These are phyloP conservation scores for Psittacara wagleri DNA, from an alignment of 2,113 vertebrate species.

Conservation along the genomic window DNA sequence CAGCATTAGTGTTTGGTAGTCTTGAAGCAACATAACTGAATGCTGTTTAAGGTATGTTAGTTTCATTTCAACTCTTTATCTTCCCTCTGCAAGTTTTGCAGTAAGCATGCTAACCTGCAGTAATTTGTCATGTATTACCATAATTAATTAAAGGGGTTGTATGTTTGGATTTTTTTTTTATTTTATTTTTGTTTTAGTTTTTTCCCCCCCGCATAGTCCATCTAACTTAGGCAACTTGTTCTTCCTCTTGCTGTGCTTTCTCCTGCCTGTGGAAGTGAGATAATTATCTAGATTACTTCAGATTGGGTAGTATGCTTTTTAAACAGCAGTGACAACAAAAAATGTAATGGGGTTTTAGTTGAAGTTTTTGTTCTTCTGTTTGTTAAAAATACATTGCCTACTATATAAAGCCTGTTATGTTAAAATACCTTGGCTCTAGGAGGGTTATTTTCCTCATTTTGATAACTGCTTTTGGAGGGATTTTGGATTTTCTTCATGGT, in stretches of 20 bases:
- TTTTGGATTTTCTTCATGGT: not conserved
- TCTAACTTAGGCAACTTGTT: not conserved
- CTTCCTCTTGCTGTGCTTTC: not conserved
- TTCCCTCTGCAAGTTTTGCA: not conserved
- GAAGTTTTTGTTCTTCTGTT: not conserved
- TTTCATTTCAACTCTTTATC: not conserved
- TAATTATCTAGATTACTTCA: not conserved
- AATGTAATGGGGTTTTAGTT: not conserved
- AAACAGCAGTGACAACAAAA: not conserved
- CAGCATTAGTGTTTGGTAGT: not conserved
- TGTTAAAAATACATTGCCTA: not conserved
- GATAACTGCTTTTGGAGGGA: not conserved
- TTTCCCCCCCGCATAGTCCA: not conserved
- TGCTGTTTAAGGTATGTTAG: not conserved
- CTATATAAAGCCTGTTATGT: not conserved
- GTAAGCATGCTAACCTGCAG: not conserved
- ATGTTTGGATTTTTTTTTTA: not conserved
- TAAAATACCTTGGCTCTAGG: not conserved
- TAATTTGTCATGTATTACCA: not conserved
- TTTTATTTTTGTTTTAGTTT: not conserved
- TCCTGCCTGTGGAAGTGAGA: not conserved
- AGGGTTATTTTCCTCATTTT: not conserved
- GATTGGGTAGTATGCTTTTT: not conserved
- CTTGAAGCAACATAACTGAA: not conserved
- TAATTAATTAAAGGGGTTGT: not conserved